Conservation (phyloP, 2,888 invertebrate genomes). For the Lapara coniferarum region DNA sequence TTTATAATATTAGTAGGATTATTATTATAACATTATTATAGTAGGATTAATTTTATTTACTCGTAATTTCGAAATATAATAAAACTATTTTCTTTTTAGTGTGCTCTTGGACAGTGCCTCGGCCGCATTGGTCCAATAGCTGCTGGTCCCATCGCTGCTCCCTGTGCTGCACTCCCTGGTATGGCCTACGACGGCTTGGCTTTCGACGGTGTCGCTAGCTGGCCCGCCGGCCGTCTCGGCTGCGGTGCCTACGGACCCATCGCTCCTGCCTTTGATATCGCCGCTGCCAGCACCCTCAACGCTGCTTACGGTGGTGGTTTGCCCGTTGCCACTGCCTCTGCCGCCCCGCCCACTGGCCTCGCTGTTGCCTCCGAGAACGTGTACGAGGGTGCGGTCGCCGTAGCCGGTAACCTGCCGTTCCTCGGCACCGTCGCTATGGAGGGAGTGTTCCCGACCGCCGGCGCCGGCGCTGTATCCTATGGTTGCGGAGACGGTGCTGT, state of each 20-base stretch:
- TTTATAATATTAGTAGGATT: too few species aligned
- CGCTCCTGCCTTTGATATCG: constrained; percentile 39
- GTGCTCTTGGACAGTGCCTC: constrained; percentile 20
- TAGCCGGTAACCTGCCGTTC: constrained; percentile 41
- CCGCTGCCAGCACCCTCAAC: constrained; percentile 31
- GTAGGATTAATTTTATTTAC: neutral
- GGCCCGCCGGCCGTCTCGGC: constrained; percentile 17
- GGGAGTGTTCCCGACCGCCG: constrained; percentile 45
- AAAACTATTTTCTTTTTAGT: neutral
- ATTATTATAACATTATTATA: too few species aligned
- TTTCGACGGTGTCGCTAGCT: neutral
- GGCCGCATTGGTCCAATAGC: neutral
- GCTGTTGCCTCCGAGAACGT: constrained; percentile 38
- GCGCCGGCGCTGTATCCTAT: constrained; percentile 43
- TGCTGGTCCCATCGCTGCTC: neutral
- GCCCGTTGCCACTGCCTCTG: constrained; percentile 31
- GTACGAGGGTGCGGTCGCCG: constrained; percentile 34
- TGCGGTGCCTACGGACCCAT: constrained; percentile 29
- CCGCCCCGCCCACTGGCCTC: constrained; percentile 34
- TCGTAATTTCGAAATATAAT: neutral
- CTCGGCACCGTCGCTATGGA: constrained; percentile 45
- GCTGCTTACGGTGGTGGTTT: constrained; percentile 32
- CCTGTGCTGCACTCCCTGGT: neutral
- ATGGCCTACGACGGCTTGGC: constrained; percentile 1
- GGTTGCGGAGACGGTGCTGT: constrained; percentile 33